Conservation (phyloP, 2,797 vertebrate species). For the Lepidocolaptes lacrymiger region DNA sequence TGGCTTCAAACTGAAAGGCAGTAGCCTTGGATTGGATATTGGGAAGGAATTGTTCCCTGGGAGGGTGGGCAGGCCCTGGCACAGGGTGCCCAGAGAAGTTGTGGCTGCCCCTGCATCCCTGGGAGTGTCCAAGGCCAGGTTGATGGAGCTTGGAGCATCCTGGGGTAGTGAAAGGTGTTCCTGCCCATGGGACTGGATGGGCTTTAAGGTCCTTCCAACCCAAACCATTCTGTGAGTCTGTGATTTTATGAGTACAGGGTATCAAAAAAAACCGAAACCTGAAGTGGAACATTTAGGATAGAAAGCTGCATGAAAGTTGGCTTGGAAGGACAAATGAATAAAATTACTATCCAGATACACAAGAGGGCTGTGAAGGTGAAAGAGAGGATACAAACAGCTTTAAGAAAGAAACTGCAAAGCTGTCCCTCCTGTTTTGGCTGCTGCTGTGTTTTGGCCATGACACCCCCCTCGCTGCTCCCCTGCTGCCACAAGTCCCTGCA, state of each 20-base stretch:
- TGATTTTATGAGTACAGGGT: background rate
- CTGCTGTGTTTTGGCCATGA: fast-evolving
- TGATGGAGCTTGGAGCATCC: background rate
- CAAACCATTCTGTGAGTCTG: background rate
- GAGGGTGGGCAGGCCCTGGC: background rate
- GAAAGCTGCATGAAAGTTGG: background rate
- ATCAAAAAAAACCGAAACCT: background rate
- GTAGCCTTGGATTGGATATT: background rate
- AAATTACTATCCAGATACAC: background rate
- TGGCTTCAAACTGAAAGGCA: background rate
- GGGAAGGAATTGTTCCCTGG: background rate
- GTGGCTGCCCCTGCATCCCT: background rate
- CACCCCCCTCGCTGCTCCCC: background rate
- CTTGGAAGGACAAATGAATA: background rate
- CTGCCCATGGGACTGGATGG: background rate
- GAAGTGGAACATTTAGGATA: background rate
- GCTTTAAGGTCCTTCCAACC: background rate
- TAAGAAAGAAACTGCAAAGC: background rate
- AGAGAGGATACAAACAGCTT: background rate
- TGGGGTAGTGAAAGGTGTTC: background rate
- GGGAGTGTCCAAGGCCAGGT: fast-evolving
- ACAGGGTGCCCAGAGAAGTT: background rate
- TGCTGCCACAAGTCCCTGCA: fast-evolving
- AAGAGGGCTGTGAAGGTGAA: background rate
- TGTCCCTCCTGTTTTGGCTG: background rate